Evolutionary conservation across 2,113 vertebrate genomes (phyloP).

Genomic region (Vireo altiloquus): DNA sequence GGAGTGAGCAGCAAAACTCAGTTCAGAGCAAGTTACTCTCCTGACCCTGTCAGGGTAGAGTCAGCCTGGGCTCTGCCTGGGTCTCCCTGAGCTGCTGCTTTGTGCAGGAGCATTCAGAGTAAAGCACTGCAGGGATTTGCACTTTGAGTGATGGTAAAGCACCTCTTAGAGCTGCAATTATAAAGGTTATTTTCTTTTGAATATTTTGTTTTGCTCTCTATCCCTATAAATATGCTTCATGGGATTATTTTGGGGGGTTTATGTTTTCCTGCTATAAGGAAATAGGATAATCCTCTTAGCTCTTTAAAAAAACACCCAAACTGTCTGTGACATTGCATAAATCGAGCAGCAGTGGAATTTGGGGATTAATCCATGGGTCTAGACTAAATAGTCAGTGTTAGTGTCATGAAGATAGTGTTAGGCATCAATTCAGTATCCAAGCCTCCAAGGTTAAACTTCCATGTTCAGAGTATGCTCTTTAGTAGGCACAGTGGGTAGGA

Average conservation of each 20-base stretch:
- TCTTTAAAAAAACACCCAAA: not conserved
- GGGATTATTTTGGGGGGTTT: not conserved
- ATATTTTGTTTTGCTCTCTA: not conserved
- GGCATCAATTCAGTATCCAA: not conserved
- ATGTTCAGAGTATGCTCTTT: not conserved
- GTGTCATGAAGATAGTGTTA: not conserved
- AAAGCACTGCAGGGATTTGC: not conserved
- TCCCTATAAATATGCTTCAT: not conserved
- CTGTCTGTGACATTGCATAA: not conserved
- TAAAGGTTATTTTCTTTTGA: not conserved
- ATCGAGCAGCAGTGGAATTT: not conserved
- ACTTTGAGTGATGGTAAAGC: not conserved
- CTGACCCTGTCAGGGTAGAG: not conserved
- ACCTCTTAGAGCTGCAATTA: not conserved
- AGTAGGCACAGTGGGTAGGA: not conserved
- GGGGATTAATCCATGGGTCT: not conserved
- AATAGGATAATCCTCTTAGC: slow-evolving; percentile 13
- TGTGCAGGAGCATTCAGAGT: not conserved
- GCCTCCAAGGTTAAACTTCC: not conserved
- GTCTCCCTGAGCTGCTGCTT: not conserved
- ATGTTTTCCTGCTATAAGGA: not conserved
- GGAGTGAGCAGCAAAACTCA: not conserved
- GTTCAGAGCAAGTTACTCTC: not conserved
- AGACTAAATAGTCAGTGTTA: not conserved
- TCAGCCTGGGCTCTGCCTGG: fast-evolving